Percentiles rank a stretch among this genome's conserved stretches.
Conservation (phyloP, 2,797 vertebrate species). For the Bradypodion ventrale region DNA sequence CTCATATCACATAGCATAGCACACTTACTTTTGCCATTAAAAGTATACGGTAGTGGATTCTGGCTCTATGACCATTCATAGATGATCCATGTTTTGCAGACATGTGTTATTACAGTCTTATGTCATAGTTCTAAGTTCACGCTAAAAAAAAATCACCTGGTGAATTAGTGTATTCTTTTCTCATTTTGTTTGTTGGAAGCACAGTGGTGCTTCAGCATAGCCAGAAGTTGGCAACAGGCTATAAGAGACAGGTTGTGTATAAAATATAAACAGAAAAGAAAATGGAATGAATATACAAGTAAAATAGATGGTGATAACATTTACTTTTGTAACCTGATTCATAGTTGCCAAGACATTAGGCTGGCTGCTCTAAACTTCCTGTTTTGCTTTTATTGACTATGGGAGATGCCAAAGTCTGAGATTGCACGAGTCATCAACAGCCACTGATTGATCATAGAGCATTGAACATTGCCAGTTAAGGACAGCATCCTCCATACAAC, state of each 20-base stretch:
- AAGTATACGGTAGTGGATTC: not conserved
- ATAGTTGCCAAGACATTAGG: not conserved
- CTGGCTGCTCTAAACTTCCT: not conserved
- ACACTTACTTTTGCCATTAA: not conserved
- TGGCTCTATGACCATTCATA: not conserved
- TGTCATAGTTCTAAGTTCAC: not conserved
- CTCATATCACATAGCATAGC: not conserved
- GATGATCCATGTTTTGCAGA: not conserved
- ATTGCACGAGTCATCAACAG: too few species aligned
- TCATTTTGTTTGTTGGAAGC: not conserved
- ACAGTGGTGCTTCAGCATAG: not conserved
- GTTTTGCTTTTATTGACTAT: not conserved
- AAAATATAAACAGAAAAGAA: not conserved
- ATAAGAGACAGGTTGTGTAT: not conserved
- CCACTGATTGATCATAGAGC: too few species aligned
- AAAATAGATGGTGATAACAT: too few species aligned
- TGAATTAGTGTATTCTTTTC: not conserved
- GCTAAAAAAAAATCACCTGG: not conserved
- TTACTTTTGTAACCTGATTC: not conserved
- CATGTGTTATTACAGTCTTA: not conserved
- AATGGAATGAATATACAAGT: too few species aligned
- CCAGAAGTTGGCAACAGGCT: not conserved
- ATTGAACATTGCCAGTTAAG: too few species aligned
- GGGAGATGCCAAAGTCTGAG: too few species aligned
- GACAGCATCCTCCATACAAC: too few species aligned